phyloP scores from a whole-genome alignment of 2,797 vertebrate genomes.

The Varecia variegata region DNA sequence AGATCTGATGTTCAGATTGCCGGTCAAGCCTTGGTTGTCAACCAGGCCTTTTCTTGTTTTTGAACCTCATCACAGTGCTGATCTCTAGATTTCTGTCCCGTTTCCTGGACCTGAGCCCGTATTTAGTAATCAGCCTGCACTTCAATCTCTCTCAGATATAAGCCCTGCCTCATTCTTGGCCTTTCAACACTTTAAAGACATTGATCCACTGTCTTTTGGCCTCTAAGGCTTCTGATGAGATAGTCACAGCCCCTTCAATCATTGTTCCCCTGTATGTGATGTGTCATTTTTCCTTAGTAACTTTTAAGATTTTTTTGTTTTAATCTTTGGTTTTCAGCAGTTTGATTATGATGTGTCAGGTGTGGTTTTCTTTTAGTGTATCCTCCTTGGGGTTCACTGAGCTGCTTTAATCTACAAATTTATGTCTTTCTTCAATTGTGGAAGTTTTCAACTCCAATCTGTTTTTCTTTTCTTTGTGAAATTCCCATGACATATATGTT shows the following conservation, averaged over 20 bases:
- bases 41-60: background rate
- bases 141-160: background rate
- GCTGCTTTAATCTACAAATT: slow-evolving; percentile 16
- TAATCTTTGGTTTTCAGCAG: background rate
- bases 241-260: background rate
- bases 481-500: background rate
- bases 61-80: background rate
- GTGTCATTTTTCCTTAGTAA: background rate
- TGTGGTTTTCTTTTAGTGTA: background rate
- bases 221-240: background rate
- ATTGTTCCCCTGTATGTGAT: background rate
- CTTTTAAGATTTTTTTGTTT: background rate
- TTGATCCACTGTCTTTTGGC: background rate
- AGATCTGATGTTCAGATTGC: background rate
- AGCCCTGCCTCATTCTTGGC: background rate
- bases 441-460: background rate
- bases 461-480: background rate
- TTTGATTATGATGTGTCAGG: background rate
- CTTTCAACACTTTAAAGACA: background rate
- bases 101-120: background rate
- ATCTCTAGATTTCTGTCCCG: background rate
- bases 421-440: background rate
- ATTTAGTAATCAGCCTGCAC: background rate
- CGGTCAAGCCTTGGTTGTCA: background rate
- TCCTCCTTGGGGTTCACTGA: background rate